Evolutionary conservation across 2,113 vertebrate genomes (phyloP).

Genomic region (Syngnathoides biaculeatus): DNA sequence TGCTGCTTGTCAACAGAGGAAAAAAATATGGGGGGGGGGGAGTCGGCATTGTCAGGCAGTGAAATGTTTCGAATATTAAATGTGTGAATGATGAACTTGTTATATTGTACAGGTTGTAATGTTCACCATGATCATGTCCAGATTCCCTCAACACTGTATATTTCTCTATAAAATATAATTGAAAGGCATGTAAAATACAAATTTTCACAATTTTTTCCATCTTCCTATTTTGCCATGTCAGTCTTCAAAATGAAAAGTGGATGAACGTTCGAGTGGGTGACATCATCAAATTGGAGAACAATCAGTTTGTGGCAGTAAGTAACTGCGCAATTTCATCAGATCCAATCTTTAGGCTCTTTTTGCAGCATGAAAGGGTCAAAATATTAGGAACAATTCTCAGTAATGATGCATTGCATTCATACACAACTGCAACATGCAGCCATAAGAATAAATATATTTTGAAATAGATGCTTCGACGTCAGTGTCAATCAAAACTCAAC

Average conservation of each 20-base stretch:
- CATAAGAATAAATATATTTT: neutral
- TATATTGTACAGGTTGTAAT: too few species aligned
- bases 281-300: slow-evolving; percentile 94
- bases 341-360: neutral
- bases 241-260: slow-evolving; percentile 89
- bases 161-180: too few species aligned
- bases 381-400: neutral
- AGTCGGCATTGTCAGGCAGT: too few species aligned
- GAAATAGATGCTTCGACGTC: too few species aligned
- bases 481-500: too few species aligned
- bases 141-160: too few species aligned
- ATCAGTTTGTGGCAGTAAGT: slow-evolving; percentile 94
- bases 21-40: too few species aligned
- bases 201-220: neutral
- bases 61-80: too few species aligned
- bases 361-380: neutral
- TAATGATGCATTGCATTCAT: neutral
- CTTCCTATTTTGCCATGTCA: slow-evolving; percentile 41
- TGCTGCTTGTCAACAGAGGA: too few species aligned
- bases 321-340: neutral
- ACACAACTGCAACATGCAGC: too few species aligned
- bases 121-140: too few species aligned
- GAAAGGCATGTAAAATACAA: neutral
- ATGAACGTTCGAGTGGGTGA: slow-evolving; percentile 94
- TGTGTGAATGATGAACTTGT: too few species aligned